These are phyloP conservation scores for Perca flavescens DNA, from an alignment of 2,113 vertebrate genomes.

Conservation along the genomic window DNA sequence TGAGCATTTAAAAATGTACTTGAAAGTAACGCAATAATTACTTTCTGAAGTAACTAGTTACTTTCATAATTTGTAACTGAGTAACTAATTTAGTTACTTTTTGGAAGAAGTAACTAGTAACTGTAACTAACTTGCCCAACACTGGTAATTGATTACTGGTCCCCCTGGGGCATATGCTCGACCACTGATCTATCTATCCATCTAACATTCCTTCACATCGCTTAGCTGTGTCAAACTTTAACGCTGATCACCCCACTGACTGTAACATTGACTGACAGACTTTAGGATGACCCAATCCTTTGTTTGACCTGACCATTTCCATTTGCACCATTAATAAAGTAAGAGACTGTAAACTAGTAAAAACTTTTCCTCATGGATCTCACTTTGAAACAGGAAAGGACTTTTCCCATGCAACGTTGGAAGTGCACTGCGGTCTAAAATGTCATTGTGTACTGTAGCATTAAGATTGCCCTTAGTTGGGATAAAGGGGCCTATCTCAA, in stretches of 20 bases:
- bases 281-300: no score
- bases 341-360: background rate
- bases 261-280: background rate
- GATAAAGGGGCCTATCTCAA: background rate
- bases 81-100: no score
- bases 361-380: background rate
- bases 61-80: no score
- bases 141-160: background rate
- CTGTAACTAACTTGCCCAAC: no score
- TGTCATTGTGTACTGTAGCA: background rate
- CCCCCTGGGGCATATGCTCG: background rate
- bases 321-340: background rate
- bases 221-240: background rate
- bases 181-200: slow-evolving; percentile 1
- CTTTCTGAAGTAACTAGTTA: no score
- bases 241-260: background rate
- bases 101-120: no score
- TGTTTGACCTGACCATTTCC: background rate
- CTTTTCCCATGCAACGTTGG: background rate
- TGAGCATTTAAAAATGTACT: no score
- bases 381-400: background rate
- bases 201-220: background rate
- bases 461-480: background rate
- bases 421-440: background rate
- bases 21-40: no score